A percentile compares a stretch with the other conserved stretches of the same genome.
phyloP scores from a whole-genome alignment of 2,888 invertebrate species.

The Mesoligia furuncula region DNA sequence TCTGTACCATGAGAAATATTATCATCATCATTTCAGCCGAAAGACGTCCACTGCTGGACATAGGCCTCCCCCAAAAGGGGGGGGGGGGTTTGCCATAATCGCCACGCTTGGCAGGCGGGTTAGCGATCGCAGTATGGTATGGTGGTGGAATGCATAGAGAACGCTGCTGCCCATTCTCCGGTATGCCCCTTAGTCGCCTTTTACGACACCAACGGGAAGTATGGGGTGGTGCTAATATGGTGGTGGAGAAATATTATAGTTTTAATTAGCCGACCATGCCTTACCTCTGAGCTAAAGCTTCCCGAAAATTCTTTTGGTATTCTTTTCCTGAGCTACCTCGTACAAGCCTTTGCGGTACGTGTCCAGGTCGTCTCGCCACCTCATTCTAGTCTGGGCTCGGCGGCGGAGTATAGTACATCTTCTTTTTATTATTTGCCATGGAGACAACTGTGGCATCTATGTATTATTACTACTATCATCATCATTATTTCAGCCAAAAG shows the following conservation, averaged over 20 bases:
- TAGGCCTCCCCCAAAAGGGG: too few species aligned
- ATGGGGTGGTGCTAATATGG: too few species aligned
- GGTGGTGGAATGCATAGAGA: too few species aligned
- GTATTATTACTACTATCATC: not conserved
- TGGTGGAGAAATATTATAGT: not conserved
- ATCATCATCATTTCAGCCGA: too few species aligned
- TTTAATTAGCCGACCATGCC: not conserved
- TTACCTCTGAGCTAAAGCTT: not conserved
- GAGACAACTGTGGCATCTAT: not conserved
- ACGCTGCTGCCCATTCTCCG: too few species aligned
- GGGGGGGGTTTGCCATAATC: too few species aligned
- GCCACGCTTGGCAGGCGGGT: too few species aligned
- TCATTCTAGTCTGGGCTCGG: not conserved
- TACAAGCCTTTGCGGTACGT: not conserved
- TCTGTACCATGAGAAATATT: not conserved
- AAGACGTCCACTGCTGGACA: too few species aligned
- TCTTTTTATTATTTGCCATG: not conserved
- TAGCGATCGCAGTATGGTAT: too few species aligned
- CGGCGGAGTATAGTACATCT: not conserved
- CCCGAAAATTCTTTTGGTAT: not conserved
- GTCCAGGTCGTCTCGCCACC: not conserved
- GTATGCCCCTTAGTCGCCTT: too few species aligned
- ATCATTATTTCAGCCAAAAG: too few species aligned
- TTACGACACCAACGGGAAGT: too few species aligned
- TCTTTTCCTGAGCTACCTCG: not conserved